Conservation (phyloP, 1,140 invertebrate genomes). For the Panagrolaimus sp. region DNA sequence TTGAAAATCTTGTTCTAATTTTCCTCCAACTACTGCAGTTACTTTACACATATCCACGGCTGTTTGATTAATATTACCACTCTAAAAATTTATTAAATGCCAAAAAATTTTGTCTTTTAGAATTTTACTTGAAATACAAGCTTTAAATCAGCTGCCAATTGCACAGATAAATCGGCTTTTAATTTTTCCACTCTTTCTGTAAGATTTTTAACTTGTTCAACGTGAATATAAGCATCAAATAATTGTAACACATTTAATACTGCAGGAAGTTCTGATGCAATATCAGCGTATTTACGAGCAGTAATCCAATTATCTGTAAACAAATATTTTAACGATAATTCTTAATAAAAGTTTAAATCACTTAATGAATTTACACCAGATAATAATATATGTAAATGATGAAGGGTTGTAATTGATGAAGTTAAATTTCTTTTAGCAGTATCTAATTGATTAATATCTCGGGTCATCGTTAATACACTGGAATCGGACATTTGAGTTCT, state of each 20-base stretch:
- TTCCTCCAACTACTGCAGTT: slow-evolving; percentile 79
- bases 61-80: slow-evolving; percentile 65
- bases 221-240: slow-evolving; percentile 74
- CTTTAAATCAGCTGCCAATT: slow-evolving; percentile 89
- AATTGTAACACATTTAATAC: slow-evolving; percentile 88
- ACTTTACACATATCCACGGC: slow-evolving; percentile 85
- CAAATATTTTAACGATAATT: neutral
- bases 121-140: slow-evolving; percentile 71
- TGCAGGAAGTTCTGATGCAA: slow-evolving; percentile 88
- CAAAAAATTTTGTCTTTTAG: neutral
- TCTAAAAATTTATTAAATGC: slow-evolving; percentile 64
- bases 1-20: slow-evolving; percentile 71
- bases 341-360: slow-evolving; percentile 55
- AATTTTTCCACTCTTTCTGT: slow-evolving; percentile 75
- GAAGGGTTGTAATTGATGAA: slow-evolving; percentile 88
- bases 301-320: slow-evolving; percentile 59
- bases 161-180: slow-evolving; percentile 74
- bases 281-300: slow-evolving; percentile 76
- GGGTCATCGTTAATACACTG: slow-evolving; percentile 92
- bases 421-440: slow-evolving; percentile 96
- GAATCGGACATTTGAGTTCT: slow-evolving; percentile 90
- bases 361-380: slow-evolving; percentile 84
- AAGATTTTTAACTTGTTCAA: slow-evolving; percentile 79
- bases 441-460: slow-evolving; percentile 95
- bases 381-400: slow-evolving; percentile 95